These are phyloP conservation scores for Prosopocoilus inquinatus DNA, from an alignment of 2,888 invertebrate species.

Conservation along the genomic window DNA sequence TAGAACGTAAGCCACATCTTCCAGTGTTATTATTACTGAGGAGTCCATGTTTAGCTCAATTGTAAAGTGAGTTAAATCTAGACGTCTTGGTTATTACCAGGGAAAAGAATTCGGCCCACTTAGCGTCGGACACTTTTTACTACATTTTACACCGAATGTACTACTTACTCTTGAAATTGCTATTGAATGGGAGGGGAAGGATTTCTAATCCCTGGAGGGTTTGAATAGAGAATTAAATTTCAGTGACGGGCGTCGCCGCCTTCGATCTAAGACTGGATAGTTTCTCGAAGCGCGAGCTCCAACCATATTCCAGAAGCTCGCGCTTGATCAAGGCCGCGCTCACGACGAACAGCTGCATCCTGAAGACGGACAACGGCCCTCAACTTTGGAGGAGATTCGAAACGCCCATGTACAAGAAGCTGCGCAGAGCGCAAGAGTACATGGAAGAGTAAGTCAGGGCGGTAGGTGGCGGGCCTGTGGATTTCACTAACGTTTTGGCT, in stretches of 20 bases:
- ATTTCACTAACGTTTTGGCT: background rate
- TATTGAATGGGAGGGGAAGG: no score
- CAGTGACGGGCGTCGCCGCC: conserved; percentile 72
- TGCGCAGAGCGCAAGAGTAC: conserved; percentile 66
- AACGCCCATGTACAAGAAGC: conserved; percentile 69
- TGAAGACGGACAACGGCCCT: conserved; percentile 67
- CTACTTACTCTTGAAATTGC: no score
- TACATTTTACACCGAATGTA: no score
- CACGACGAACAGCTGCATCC: conserved; percentile 67
- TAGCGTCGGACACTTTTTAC: no score
- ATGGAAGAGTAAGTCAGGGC: conserved; percentile 64
- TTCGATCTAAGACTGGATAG: conserved; percentile 70
- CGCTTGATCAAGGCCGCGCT: conserved; percentile 71
- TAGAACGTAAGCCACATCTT: conserved; percentile 66
- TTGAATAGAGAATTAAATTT: conserved; percentile 36
- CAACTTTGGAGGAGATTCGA: conserved; percentile 70
- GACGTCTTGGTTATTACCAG: no score
- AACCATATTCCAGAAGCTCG: conserved; percentile 61
- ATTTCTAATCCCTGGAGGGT: no score
- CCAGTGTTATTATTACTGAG: no score
- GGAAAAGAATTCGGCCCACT: no score
- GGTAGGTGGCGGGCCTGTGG: no score
- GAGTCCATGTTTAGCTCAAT: no score
- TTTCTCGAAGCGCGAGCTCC: conserved; percentile 62
- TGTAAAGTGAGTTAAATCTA: no score